These are phyloP conservation scores for Eulimnadia texana DNA, from an alignment of 1,140 invertebrate species.

Conservation along the genomic window DNA sequence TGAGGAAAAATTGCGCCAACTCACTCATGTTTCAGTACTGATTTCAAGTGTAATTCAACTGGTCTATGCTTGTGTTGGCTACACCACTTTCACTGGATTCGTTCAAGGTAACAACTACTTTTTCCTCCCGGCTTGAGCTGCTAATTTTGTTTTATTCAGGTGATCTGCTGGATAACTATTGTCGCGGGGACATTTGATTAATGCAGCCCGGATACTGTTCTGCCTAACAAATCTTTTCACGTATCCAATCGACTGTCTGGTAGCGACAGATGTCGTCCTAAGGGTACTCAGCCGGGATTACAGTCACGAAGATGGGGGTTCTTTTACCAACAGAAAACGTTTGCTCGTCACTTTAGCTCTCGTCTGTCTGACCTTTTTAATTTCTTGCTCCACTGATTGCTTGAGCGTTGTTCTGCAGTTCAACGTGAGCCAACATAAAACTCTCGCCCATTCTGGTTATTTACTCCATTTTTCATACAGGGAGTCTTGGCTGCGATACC, in stretches of 20 bases:
- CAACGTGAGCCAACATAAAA: constrained; percentile 43
- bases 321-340: constrained; percentile 23
- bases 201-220: constrained; percentile 63
- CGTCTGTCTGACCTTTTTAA: constrained; percentile 48
- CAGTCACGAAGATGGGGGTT: constrained; percentile 26
- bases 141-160: constrained; percentile 44
- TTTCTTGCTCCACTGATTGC: constrained; percentile 74
- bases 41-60: constrained; percentile 51
- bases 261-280: constrained; percentile 58
- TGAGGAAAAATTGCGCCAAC: constrained; percentile 59
- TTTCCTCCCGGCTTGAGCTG: too few relatives aligned
- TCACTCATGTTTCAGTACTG: constrained; percentile 64
- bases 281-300: constrained; percentile 27
- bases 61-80: constrained; percentile 62
- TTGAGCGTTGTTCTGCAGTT: constrained; percentile 69
- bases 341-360: constrained; percentile 40
- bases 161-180: constrained; percentile 79
- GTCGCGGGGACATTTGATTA: constrained; percentile 73
- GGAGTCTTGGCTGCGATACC: constrained; percentile 71
- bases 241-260: too few relatives aligned
- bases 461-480: too few relatives aligned
- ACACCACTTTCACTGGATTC: constrained; percentile 63
- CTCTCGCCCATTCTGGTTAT: background rate
- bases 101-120: constrained; percentile 70
- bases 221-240: constrained; percentile 71